phyloP scores from a whole-genome alignment of 2,797 vertebrate genomes.

The Tokudaia tokunoshimensis region DNA sequence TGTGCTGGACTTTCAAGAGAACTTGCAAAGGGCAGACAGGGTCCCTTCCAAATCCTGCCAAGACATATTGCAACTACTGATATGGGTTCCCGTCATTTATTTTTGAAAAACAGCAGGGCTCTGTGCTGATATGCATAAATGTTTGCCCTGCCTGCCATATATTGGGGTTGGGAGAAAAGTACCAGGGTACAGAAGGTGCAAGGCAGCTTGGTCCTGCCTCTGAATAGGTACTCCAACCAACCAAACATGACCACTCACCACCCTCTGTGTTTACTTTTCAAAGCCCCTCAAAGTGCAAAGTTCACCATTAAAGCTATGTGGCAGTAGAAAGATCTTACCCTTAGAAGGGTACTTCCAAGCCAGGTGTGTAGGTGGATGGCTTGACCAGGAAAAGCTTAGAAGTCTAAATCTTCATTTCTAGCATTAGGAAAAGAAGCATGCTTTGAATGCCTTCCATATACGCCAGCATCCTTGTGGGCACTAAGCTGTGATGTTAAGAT shows the following conservation, averaged over 20 bases:
- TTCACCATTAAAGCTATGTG: slow-evolving; percentile 12
- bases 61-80: slow-evolving; percentile 77
- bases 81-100: slow-evolving; percentile 73
- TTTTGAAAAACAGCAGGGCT: slow-evolving; percentile 76
- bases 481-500: slow-evolving; percentile 4
- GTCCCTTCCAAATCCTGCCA: slow-evolving; percentile 73
- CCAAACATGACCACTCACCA: not conserved
- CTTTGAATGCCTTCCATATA: not conserved
- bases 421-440: slow-evolving; percentile 18
- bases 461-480: slow-evolving; percentile 40
- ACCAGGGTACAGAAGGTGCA: slow-evolving; percentile 50
- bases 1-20: slow-evolving; percentile 63
- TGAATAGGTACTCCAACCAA: slow-evolving; percentile 32
- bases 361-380: slow-evolving; percentile 52
- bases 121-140: slow-evolving; percentile 77
- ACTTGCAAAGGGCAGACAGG: slow-evolving; percentile 27
- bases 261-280: slow-evolving; percentile 58
- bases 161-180: slow-evolving; percentile 65
- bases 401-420: slow-evolving; percentile 54
- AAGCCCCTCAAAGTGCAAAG: slow-evolving; percentile 57
- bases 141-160: slow-evolving; percentile 72
- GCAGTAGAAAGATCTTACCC: slow-evolving; percentile 45
- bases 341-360: slow-evolving; percentile 40
- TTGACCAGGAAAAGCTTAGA: slow-evolving; percentile 49
- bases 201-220: slow-evolving; percentile 18